phyloP scores from a whole-genome alignment of 1,140 invertebrate species.

The Achatina immaculata region DNA sequence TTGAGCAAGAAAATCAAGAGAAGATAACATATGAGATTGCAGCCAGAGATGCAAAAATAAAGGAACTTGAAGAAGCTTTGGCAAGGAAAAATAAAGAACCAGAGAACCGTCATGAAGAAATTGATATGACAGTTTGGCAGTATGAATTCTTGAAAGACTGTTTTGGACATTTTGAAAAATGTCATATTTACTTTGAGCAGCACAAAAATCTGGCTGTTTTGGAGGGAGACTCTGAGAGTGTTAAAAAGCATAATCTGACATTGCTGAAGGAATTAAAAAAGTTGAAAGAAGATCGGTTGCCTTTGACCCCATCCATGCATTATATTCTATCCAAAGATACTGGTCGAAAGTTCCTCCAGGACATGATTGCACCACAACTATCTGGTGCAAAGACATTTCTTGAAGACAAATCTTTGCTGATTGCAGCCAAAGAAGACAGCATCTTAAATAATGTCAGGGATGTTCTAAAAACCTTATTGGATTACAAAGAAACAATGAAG shows the following conservation, averaged over 20 bases:
- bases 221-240: neutral
- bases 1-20: neutral
- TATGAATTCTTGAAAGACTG: neutral
- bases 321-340: neutral
- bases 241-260: neutral
- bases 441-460: neutral
- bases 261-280: slow-evolving; percentile 15
- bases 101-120: neutral
- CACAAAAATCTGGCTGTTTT: neutral
- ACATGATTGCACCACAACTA: neutral
- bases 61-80: slow-evolving; percentile 3
- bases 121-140: neutral
- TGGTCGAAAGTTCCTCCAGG: neutral
- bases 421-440: neutral
- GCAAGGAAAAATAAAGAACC: neutral
- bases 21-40: neutral
- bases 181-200: neutral
- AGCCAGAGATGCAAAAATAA: neutral
- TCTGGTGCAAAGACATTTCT: neutral
- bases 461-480: neutral
- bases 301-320: neutral
- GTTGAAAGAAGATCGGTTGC: neutral
- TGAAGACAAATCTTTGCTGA: neutral
- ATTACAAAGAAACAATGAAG: slow-evolving; percentile 1
- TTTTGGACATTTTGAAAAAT: neutral